Evolutionary conservation across 2,797 vertebrate genomes (phyloP), one percentile per base, ranked within the genome.

Genomic region (Selene dorsalis): DNA sequence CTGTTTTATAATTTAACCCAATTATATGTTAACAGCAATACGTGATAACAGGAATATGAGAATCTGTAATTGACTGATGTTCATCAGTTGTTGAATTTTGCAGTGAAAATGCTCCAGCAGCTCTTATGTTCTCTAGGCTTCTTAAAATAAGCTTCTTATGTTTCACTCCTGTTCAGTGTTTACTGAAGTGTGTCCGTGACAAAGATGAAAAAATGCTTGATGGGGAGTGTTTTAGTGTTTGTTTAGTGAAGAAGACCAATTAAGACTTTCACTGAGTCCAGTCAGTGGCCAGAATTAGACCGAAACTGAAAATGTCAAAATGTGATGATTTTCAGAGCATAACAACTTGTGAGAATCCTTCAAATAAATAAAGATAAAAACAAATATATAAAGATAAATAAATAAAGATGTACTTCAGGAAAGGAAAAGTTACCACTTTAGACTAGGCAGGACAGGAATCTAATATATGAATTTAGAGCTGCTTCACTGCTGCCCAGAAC

Each of bases 181-280:
- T 39, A 70, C 57, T 70, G 52, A 69, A 69, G 71, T 59, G 12
- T 80, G 59, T 56, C 64, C 2, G 6, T 41, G 39, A 39, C 48
- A 1, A 59, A n/a, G 22, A 30, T 56, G 60, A 58, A 59, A 64
- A 6, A 55, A 59, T 24, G 26, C 20, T 59, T 28, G 18, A 50
- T 0, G 58, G 26, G 61, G 39, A 73, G 24, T 30, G 6, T 59
- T 75, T 63, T 52, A 59, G 52, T 61, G 32, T 69, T 50, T 65
- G 52, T 73, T 75, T 72, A 47, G 64, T 56, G 52, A 62, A 3
- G 39, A 53, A 61, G 66, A 65, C 69, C 73, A 68, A 82, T 79
- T 75, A 83, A 41, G 63, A 50, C 14, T 5, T 14, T 5, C n/a
- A 9, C 22, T 28, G 28, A 53, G 28, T 74, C 30, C 22, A 59